Evolutionary conservation across 2,797 vertebrate genomes (phyloP).

Genomic region (Xyrichtys novacula): DNA sequence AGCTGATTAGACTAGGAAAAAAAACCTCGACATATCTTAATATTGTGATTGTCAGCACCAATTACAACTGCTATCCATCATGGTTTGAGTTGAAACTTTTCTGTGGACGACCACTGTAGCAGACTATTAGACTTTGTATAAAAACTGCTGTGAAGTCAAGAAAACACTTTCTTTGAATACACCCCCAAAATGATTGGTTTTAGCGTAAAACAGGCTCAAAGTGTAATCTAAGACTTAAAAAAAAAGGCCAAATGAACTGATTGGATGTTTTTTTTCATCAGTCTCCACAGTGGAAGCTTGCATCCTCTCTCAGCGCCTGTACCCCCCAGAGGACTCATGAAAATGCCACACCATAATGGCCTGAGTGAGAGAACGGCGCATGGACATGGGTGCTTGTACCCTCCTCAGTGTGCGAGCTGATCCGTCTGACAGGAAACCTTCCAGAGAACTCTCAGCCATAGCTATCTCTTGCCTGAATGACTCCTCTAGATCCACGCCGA

Average conservation of each 20-base stretch:
- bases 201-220: neutral
- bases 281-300: conserved; percentile 1
- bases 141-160: neutral
- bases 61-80: conserved; percentile 52
- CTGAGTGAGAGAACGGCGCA: conserved; percentile 34
- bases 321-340: conserved; percentile 47
- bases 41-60: conserved; percentile 52
- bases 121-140: neutral
- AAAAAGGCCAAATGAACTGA: conserved; percentile 26
- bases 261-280: conserved; percentile 23
- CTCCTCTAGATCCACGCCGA: conserved; percentile 36
- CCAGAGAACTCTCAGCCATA: conserved; percentile 38
- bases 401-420: conserved; percentile 39
- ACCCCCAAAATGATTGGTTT: neutral
- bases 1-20: conserved; percentile 51
- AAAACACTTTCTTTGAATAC: conserved; percentile 12
- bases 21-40: conserved; percentile 42
- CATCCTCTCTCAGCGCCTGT: conserved; percentile 27
- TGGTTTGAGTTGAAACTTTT: conserved; percentile 39
- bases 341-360: conserved; percentile 54
- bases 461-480: conserved; percentile 60
- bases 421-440: conserved; percentile 52
- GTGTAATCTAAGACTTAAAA: conserved; percentile 12
- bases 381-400: conserved; percentile 20
- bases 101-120: neutral